Evolutionary conservation across 37 sponge, comb jelly and placozoan species (phyloP), one percentile per base, ranked within the genome.

Genomic region (Dysidea cf. avara): DNA sequence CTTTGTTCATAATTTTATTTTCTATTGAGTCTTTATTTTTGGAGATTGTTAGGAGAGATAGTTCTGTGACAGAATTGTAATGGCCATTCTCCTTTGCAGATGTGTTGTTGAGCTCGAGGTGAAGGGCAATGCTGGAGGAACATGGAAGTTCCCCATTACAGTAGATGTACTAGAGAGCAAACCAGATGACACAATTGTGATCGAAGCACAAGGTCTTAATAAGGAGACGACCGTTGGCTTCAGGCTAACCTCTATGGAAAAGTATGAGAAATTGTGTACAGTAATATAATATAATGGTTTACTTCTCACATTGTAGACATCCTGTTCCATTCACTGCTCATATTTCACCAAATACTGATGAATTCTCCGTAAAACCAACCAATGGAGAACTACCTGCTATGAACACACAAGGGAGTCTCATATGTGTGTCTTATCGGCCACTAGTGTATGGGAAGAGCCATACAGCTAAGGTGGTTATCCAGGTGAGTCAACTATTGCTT

Each of bases 111-210:
- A 88, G 36, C 77, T 93, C 31, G 59, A 73, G 5, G 76, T 93
- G 21, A 63, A 16, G 2, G 38, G 55, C 43, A 69, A 62, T 39
- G 30, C 66, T 49, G 83, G 92, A 58, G 94, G 89, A 7, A 32
- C 73, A 31, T 93, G 94, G 94, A 38, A 39, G 28, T 85, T 84
- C 60, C 94, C 89, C 12, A 36, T 93, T 24, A 70, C 53, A 14
- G 26, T 88, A 50, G 39, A 13, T 28, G 90, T 86, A 30, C 43
- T 66, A 11, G 38, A 65, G 26, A 60, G 86, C 14, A 54, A 20
- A 25, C 83, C 89, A 74, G 94, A 93, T 81, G 94, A 93, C 54
- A 56, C 50, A 57, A 81, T 93, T 32, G 69, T 68, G 0, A 66
- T 93, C 17, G 71, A 88, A 52, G 86, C 89, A 24, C 34, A 50